These are phyloP conservation scores for Platygyra sinensis DNA, from an alignment of 64 coral and sea anemone species.

Conservation along the genomic window DNA sequence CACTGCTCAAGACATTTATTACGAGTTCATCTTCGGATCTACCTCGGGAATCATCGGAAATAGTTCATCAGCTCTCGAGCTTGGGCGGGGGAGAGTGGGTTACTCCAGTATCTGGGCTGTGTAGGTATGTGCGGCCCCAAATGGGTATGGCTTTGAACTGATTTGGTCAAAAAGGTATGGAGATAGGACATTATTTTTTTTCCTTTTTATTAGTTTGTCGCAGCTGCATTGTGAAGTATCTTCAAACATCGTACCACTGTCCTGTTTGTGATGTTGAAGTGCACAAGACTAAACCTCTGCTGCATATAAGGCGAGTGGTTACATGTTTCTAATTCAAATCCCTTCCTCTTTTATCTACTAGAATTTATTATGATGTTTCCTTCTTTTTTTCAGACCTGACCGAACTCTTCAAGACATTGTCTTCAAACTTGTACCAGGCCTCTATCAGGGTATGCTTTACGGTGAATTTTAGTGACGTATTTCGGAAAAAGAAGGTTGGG, in stretches of 20 bases:
- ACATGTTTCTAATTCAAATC: background rate
- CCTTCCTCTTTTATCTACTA: too few species aligned
- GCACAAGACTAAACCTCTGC: slow-evolving; percentile 57
- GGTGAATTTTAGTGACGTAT: too few species aligned
- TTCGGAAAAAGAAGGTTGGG: too few species aligned
- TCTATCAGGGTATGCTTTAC: slow-evolving; percentile 21
- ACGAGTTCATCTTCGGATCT: too few species aligned
- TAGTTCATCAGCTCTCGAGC: too few species aligned
- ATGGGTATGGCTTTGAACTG: too few species aligned
- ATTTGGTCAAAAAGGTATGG: too few species aligned
- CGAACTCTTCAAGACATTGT: slow-evolving; percentile 53
- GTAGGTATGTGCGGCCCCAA: too few species aligned
- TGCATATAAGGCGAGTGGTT: slow-evolving; percentile 25
- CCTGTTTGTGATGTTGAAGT: slow-evolving; percentile 67
- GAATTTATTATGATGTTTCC: background rate
- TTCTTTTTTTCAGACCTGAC: slow-evolving; percentile 29
- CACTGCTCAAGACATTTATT: too few species aligned
- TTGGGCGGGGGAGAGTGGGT: too few species aligned
- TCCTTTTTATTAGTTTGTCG: slow-evolving; percentile 51
- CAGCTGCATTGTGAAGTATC: slow-evolving; percentile 54
- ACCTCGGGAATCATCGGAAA: too few species aligned
- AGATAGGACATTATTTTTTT: background rate
- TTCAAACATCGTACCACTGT: slow-evolving; percentile 36
- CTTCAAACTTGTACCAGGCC: slow-evolving; percentile 47
- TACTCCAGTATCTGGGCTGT: too few species aligned